Base-by-base conservation (phyloP, 2,113 vertebrate species). In the Centropristis striata region DNA sequence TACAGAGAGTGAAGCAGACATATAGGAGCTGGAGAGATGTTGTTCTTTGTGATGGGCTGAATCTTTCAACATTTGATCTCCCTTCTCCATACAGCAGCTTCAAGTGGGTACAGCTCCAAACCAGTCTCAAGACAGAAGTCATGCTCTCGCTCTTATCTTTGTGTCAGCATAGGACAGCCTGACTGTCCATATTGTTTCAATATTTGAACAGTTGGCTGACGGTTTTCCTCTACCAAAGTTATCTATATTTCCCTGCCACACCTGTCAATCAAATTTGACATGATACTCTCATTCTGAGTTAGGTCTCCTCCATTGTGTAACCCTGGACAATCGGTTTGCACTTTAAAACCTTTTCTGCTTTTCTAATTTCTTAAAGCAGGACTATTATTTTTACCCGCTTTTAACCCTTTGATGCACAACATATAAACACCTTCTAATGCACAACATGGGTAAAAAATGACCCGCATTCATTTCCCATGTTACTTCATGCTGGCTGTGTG, bases 131-230 rank as follows among this genome's bases (percentile, higher is more conserved):
- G 66, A 66, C 25, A 75, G 63, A 72, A 73, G 57, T 32, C n/a
- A 7, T 27, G 36, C n/a, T 66, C 44, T 47, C 7, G 27, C 51
- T 46, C 11, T 69, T 20, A 75, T 27, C 67, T 80, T 21, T 75
- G 42, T 58, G 71, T 75, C 63, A 47, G 71, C 63, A 84, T 8
- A 14, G 14, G 49, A 67, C 75, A 75, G 71, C 15, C 66, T 21
- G 46, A 39, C 55, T 78, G 64, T 50, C 72, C 23, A 1, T 8
- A 41, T 21, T 10, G 8, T 57, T 74, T 80, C 86, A 88, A 86
- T 66, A 86, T 83, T 83, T 78, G 61, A 85, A 75, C 81, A 86
- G 84, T 2, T 77, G 80, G 49, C 39, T 50, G 55, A 63, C 78
- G 46, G 69, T 83, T 55, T 55, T 47, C 49, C 28, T 47, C 58